Base-by-base conservation (phyloP, 2,797 vertebrate species). In the Hybognathus amarus region DNA sequence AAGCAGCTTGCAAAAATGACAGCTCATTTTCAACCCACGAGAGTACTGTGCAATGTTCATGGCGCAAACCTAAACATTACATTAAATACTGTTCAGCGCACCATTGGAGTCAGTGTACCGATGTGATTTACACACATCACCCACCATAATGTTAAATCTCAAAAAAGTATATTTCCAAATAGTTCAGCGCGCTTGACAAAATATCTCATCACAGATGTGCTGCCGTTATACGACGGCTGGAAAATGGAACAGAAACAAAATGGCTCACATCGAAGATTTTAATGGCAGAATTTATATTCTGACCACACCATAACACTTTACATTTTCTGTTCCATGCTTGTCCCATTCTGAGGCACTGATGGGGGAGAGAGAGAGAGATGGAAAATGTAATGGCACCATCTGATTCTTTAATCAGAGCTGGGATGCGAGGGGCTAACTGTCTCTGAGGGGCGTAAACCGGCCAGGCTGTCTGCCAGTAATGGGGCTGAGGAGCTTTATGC, bases 321-420 rank as follows among this genome's bases (percentile, higher is more conserved):
- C 33, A 42, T 56, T 38, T 67, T 22, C 13, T 50, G 71, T 54
- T 74, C 71, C 12, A 6, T 5, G 47, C 45, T 18, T 22, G 70
- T 73, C 18, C 45, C 11, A 3, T 68, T 80, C 83, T 36, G 42
- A 73, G 36, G n/a, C 12, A 42, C 33, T 59, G 47, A 67, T 68
- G 50, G 6, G 66, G 52, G 8, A 45, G 9, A 47, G 50, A 61
- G 64, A 63, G 5, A 47, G 15, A 50, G 52, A 24, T 15, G 18
- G 76, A 8, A 79, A 69, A 52, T 70, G 77, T 83, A 56, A 50
- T 61, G 18, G 33, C 56, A 45, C 54, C 36, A 68, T 52, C 77
- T 74, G 27, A 45, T 70, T 87, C 67, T 68, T 82, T 83, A 79
- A 86, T 33, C 52, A 30, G 42, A 22, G 45, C 66, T 56, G 36